Conservation (phyloP, 2,888 invertebrate genomes). For the Aphodius sticticus region DNA sequence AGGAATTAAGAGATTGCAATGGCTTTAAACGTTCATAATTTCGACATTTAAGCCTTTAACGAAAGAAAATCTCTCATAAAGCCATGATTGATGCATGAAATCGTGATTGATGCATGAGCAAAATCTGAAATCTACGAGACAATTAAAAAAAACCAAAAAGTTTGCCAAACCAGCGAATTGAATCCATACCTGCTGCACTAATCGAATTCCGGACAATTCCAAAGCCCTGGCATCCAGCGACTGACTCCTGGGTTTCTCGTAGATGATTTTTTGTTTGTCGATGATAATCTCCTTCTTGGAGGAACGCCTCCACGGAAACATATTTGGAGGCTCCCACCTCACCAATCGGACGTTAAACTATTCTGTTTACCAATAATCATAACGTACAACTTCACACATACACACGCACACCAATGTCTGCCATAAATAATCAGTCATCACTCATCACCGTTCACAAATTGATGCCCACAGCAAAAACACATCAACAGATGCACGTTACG, state of each 20-base stretch:
- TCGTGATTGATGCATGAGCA: no score
- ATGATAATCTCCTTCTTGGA: conserved; percentile 27
- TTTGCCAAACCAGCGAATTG: not conserved
- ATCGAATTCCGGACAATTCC: conserved; percentile 72
- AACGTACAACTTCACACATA: no score
- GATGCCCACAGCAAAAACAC: not conserved
- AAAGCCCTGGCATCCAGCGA: conserved; percentile 77
- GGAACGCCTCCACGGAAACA: conserved; percentile 60
- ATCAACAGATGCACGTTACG: not conserved
- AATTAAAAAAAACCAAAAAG: not conserved
- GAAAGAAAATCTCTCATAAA: no score
- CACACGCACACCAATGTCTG: not conserved
- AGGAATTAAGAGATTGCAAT: no score
- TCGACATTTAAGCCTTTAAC: no score
- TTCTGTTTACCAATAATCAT: not conserved
- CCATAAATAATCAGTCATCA: not conserved
- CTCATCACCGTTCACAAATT: not conserved
- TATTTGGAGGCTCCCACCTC: conserved; percentile 19
- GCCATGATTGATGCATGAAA: no score
- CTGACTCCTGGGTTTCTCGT: conserved; percentile 72
- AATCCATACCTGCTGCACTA: conserved; percentile 63
- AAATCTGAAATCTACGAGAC: no score
- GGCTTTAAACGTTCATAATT: no score
- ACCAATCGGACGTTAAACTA: conserved; percentile 5
- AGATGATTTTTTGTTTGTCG: conserved; percentile 43